Percentiles rank a stretch among this genome's conserved stretches.
Conservation (phyloP, 2,888 invertebrate genomes). For the Scaptomyza parva region DNA sequence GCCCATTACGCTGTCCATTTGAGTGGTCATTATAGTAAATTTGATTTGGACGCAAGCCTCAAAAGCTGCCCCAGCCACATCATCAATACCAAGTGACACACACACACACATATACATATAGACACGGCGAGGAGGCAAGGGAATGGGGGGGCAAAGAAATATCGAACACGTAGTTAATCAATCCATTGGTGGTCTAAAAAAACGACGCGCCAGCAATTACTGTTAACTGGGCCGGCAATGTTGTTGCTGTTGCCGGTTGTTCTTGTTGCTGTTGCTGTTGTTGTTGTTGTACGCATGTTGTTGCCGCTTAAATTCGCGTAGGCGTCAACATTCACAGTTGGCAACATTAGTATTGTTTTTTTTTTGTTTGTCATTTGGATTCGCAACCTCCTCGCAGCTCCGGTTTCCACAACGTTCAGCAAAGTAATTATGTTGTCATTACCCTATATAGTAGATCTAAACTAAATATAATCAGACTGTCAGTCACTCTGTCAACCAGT, state of each 20-base stretch:
- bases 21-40: conserved; percentile 79
- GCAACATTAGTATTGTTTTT: conserved; percentile 57
- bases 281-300: conserved; percentile 54
- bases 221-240: conserved; percentile 69
- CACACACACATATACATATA: conserved; percentile 3
- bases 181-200: conserved; percentile 76
- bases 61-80: conserved; percentile 67
- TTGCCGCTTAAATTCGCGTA: conserved; percentile 49
- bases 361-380: conserved; percentile 31
- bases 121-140: not conserved
- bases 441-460: conserved; percentile 37
- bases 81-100: conserved; percentile 75
- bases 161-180: conserved; percentile 79
- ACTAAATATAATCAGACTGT: conserved; percentile 20
- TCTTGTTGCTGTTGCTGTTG: conserved; percentile 23
- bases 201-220: conserved; percentile 79
- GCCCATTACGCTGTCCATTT: conserved; percentile 79
- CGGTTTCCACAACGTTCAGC: conserved; percentile 58
- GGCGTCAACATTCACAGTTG: conserved; percentile 75
- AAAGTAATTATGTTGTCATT: conserved; percentile 78
- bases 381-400: conserved; percentile 53
- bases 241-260: conserved; percentile 34
- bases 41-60: conserved; percentile 77
- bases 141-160: conserved; percentile 41
- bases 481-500: conserved; percentile 22